Base-by-base conservation (phyloP, 2,888 invertebrate species). In the Prenolepis imparis region DNA sequence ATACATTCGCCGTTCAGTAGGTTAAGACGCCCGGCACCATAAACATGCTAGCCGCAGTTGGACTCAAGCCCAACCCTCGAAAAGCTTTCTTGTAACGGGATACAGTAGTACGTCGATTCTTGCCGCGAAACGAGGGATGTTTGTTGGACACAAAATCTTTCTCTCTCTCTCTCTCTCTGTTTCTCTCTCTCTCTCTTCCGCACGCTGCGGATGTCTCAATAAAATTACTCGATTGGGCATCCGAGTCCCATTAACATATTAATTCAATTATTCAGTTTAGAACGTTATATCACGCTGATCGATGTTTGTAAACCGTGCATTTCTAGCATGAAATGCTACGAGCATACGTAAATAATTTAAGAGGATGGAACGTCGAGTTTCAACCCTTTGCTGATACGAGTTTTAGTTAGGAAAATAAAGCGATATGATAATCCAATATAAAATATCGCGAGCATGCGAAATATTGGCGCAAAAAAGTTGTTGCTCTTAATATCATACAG, bases 11-110 rank as follows among this genome's bases (percentile, higher is more conserved):
- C 78, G 84, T 82, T 89, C 91, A 92, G 85, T 91, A 88, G 91
- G 90, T 91, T 92, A 92, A 92, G 90, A 91, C 85, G 89, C 87
- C 85, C 78, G 87, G 85, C 87, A 91, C 91, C 92, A 92, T 93
- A 92, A 93, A 92, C 92, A 92, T 90, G 88, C 86, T 84, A 84
- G 83, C 87, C 88, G 83, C 73, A 90, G 88, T 91, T 91, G 91
- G 91, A 91, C 83, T 85, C 84, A 74, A 87, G 91, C 91, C 91
- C 90, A 91, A 83, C 86, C 84, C 87, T 86, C 83, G 32, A 86
- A 90, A 90, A 90, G 88, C 88, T 91, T 91, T 91, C 88, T 90
- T 86, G 86, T 86, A 75, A 72, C 67, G 83, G 85, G 82, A 89
- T 87, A 84, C 82, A 74, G 64, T 73, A 83, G 83, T 84, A 87